Conservation (phyloP, 2,888 invertebrate genomes). For the Seira ritae region DNA sequence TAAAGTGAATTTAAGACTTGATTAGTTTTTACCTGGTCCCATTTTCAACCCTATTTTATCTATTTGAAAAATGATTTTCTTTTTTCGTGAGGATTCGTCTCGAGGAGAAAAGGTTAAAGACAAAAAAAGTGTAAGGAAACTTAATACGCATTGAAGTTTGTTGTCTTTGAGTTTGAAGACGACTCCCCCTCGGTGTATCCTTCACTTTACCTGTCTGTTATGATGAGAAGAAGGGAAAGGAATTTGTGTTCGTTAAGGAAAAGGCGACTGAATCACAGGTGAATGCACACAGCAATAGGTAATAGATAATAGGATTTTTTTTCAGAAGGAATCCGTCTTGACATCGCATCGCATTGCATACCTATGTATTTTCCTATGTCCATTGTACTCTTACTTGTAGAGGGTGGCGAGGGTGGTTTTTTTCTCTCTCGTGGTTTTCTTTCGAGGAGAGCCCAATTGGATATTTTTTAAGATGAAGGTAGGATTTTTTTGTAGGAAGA, state of each 20-base stretch:
- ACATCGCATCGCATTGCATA: no score
- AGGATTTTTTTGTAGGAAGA: constrained; percentile 35
- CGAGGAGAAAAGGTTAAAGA: constrained; percentile 1
- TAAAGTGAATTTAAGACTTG: constrained; percentile 11
- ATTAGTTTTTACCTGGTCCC: neutral
- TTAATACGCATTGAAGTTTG: neutral
- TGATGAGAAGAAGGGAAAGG: neutral
- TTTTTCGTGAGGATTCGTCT: no score
- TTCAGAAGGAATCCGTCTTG: neutral
- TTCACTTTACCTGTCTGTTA: neutral
- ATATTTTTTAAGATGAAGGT: constrained; percentile 6
- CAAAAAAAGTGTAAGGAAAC: neutral
- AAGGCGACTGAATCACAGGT: constrained; percentile 34
- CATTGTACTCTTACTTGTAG: constrained; percentile 44
- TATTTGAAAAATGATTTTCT: neutral
- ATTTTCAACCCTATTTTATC: neutral
- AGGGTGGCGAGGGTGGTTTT: constrained; percentile 73
- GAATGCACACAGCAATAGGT: constrained; percentile 39
- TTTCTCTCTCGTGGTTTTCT: constrained; percentile 29
- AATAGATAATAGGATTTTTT: neutral
- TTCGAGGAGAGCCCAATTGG: neutral
- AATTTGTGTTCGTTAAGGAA: constrained; percentile 1
- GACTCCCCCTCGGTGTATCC: neutral
- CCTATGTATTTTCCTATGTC: constrained; percentile 27
- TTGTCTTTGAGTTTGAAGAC: neutral